Percentiles rank a stretch among this genome's conserved stretches.
Conservation (phyloP, 1,140 invertebrate genomes). For the Drosophila saltans region DNA sequence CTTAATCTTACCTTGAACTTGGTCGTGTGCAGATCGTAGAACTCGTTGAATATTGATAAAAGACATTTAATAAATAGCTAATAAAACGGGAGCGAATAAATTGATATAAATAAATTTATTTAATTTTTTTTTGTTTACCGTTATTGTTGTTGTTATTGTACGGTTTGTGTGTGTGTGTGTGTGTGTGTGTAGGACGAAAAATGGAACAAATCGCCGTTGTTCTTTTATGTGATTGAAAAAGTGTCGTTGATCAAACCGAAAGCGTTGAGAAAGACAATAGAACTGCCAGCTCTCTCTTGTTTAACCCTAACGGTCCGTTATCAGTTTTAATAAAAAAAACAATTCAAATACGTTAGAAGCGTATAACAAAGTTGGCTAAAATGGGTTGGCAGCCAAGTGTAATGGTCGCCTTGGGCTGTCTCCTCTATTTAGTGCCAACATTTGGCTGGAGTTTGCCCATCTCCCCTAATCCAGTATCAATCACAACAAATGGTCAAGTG, state of each 20-base stretch:
- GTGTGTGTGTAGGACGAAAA: conserved; percentile 11
- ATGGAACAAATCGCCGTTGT: conserved; percentile 75
- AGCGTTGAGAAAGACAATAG: background rate
- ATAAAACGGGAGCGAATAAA: background rate
- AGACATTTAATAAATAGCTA: background rate
- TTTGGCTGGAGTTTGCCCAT: conserved; percentile 62
- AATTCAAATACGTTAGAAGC: no score
- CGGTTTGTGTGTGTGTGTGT: no score
- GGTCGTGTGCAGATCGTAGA: conserved; percentile 71
- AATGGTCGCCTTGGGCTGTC: conserved; percentile 28
- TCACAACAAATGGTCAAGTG: background rate
- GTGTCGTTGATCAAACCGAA: conserved; percentile 55
- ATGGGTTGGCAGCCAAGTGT: conserved; percentile 65
- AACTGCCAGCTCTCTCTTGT: background rate
- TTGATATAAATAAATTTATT: background rate
- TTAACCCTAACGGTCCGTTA: background rate
- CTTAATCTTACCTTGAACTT: conserved; percentile 83
- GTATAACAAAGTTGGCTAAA: background rate
- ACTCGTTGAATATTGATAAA: conserved; percentile 24
- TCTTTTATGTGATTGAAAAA: conserved; percentile 63
- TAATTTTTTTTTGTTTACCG: background rate
- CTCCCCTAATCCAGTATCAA: background rate
- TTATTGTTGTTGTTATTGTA: background rate
- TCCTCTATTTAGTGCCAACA: conserved; percentile 43
- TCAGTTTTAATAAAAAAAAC: background rate